Base-by-base conservation (phyloP, 1,140 invertebrate species). In the Augochlora pura region DNA sequence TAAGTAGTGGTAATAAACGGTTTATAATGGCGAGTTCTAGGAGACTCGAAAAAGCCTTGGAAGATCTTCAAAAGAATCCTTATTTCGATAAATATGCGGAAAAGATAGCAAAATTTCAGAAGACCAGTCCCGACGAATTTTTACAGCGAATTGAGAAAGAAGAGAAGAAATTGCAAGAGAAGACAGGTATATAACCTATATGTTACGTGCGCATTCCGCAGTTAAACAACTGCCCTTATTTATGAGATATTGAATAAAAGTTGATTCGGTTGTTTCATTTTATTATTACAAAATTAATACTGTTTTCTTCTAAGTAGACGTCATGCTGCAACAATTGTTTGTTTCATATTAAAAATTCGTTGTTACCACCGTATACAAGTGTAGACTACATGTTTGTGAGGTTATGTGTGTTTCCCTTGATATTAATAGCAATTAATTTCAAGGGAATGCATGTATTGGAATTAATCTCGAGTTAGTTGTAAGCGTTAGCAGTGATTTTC, bases 51-150 rank as follows among this genome's bases (percentile, higher is more conserved):
- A 94, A 96, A 87, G 94, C 93, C 2, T 81, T 95, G 59, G 95
- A 96, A 80, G 94, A 96, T 38, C 89, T 97, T 46, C 92, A 95
- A 91, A 94, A 92, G 10, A 98, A 98, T 94, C 96, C 97, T 1
- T 98, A 96, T 88, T 98, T 94, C 88, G 95, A 96, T 25, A 98
- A 97, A 90, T 98, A 98, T 92, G 95, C 96, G 0, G 89, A 94
- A 1, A 97, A 97, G 90, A 97, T 98, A 78, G 94, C 96, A 1
- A 93, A 94, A 75, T 86, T 97, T 49, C 96, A 97, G 90, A 92
- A 96, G 91, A 96, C 94, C 1, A 95, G 95, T 60, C 96, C 97
- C 0, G 95, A 96, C 79, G 95, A 97, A 88, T 97, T 97, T 88
- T 82, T 96, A n/a, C 90, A 94, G 67, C 94, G 94, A 82, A 91